These are phyloP conservation scores for Lingula anatina DNA, from an alignment of 2,888 invertebrate species.

Conservation along the genomic window DNA sequence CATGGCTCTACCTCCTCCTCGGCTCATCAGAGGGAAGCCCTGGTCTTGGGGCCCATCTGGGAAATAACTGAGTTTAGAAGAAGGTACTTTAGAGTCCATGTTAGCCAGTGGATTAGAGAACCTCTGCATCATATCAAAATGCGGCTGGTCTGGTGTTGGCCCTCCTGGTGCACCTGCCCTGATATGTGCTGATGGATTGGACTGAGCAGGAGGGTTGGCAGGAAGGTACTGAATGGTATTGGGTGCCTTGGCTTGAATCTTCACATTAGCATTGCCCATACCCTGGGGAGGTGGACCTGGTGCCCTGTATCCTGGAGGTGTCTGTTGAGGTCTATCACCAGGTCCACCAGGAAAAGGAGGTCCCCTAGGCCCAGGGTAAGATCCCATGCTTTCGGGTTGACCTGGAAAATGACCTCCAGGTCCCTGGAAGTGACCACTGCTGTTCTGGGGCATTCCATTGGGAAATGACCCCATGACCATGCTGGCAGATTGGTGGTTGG, in stretches of 20 bases:
- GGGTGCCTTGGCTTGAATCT: constrained; percentile 93
- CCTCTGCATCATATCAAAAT: constrained; percentile 66
- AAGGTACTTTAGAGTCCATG: constrained; percentile 67
- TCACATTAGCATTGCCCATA: constrained; percentile 71
- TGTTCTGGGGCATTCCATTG: not conserved
- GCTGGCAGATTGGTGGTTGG: not conserved
- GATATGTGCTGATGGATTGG: constrained; percentile 21
- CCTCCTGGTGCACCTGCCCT: constrained; percentile 3
- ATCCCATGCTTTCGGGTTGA: constrained; percentile 17
- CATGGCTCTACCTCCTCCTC: constrained; percentile 11
- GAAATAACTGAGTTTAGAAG: constrained; percentile 70
- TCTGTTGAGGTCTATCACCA: too few species aligned
- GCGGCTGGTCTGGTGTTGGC: constrained; percentile 12
- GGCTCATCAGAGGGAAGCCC: too few species aligned
- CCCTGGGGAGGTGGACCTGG: constrained; percentile 27
- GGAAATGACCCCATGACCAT: not conserved
- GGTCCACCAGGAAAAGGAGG: constrained; percentile 29
- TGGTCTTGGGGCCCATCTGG: constrained; percentile 17
- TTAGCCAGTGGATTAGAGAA: constrained; percentile 78
- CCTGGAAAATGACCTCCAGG: constrained; percentile 3
- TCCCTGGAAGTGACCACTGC: constrained; percentile 2
- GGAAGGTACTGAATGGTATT: constrained; percentile 98
- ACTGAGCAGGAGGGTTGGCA: constrained; percentile 74
- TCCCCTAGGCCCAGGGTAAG: constrained; percentile 17
- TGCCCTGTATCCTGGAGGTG: constrained; percentile 2